These are phyloP conservation scores for Vulpes ferrilata DNA, from an alignment of 2,113 vertebrate genomes.

Conservation along the genomic window DNA sequence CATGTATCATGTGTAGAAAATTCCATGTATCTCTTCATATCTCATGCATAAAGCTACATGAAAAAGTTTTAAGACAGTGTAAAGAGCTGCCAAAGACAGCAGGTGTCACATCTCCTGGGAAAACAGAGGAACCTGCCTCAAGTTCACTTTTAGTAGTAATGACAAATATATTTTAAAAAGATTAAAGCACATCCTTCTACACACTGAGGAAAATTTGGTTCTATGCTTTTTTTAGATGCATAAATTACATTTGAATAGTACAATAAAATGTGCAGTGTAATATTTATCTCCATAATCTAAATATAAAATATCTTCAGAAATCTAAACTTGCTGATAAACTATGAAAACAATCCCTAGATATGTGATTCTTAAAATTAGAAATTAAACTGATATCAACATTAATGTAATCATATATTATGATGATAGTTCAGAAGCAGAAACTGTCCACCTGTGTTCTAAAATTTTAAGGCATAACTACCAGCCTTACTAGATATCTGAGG, in stretches of 20 bases:
- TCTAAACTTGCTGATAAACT: not conserved
- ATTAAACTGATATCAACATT: not conserved
- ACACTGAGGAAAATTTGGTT: not conserved
- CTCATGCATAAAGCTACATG: not conserved
- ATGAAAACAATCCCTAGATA: not conserved
- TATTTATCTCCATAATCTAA: not conserved
- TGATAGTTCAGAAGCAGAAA: not conserved
- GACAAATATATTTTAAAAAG: not conserved
- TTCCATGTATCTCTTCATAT: not conserved
- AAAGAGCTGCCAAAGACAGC: not conserved
- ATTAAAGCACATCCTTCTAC: not conserved
- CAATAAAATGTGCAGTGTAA: not conserved
- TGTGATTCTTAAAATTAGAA: not conserved
- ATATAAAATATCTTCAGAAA: not conserved
- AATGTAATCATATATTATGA: not conserved
- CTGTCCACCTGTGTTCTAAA: not conserved
- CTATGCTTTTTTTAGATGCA: not conserved
- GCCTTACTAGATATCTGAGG: not conserved
- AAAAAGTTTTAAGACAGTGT: not conserved
- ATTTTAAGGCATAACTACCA: not conserved
- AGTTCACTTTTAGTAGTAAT: not conserved
- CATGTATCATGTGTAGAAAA: not conserved
- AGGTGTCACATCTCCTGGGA: not conserved
- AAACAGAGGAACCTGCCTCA: not conserved
- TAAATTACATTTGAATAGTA: constrained; percentile 4